These are phyloP conservation scores for Kryptopterus vitreolus DNA, from an alignment of 2,797 vertebrate genomes.

Conservation along the genomic window DNA sequence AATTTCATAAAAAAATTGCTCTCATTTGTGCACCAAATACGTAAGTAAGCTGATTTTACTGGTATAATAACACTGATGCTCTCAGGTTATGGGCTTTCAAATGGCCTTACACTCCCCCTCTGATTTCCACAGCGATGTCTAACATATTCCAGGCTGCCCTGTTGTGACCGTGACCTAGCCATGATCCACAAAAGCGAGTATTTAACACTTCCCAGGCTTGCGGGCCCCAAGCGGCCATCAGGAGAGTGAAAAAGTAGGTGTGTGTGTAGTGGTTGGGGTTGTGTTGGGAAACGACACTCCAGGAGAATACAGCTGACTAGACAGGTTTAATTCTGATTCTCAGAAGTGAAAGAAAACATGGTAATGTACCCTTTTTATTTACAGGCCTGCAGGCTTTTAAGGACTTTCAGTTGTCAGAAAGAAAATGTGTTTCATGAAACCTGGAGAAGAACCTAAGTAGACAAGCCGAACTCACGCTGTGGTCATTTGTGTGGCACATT, in stretches of 20 bases:
- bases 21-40: neutral
- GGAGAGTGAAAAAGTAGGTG: neutral
- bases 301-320: slow-evolving; percentile 32
- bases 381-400: slow-evolving; percentile 1
- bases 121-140: slow-evolving; percentile 4
- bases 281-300: slow-evolving; percentile 4
- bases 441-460: neutral
- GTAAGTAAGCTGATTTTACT: neutral
- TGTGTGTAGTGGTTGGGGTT: too few species aligned
- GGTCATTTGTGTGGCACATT: slow-evolving; percentile 6
- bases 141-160: slow-evolving; percentile 25
- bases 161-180: slow-evolving; percentile 29
- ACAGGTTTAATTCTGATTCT: slow-evolving; percentile 33
- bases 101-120: neutral
- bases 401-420: neutral
- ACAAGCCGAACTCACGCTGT: neutral
- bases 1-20: too few species aligned
- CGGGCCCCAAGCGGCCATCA: slow-evolving; percentile 21
- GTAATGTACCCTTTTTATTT: neutral
- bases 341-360: slow-evolving; percentile 11
- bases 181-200: slow-evolving; percentile 30
- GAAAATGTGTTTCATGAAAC: neutral
- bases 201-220: slow-evolving; percentile 44
- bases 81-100: neutral
- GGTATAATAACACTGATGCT: slow-evolving; percentile 2